Evolutionary conservation across 2,113 vertebrate species (phyloP).

Genomic region (Cnemophilus loriae): DNA sequence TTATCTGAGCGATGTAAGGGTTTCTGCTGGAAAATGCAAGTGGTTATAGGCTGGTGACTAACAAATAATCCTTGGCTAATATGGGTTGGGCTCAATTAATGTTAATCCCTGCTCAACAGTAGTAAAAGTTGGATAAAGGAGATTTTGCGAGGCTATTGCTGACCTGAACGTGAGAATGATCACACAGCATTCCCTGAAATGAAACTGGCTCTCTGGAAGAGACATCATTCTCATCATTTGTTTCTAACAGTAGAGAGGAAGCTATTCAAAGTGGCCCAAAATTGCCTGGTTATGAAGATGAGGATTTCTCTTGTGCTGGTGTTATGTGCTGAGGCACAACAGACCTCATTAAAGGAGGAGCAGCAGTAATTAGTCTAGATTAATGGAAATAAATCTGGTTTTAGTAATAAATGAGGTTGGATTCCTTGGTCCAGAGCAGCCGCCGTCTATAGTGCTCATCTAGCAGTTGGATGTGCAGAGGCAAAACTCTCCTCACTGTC

Average conservation of each 20-base stretch:
- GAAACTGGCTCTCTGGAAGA: not conserved
- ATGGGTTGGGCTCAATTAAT: not conserved
- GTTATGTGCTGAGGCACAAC: not conserved
- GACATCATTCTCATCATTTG: not conserved
- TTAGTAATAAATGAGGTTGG: not conserved
- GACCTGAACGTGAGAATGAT: not conserved
- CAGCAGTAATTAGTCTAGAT: not conserved
- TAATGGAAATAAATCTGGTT: slow-evolving; percentile 2
- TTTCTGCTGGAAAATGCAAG: slow-evolving; percentile 16
- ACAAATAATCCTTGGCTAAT: slow-evolving; percentile 36
- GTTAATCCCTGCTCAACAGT: slow-evolving; percentile 40
- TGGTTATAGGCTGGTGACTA: not conserved
- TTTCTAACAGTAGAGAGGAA: not conserved
- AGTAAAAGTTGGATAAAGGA: slow-evolving; percentile 48
- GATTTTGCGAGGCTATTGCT: not conserved
- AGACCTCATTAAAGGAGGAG: not conserved
- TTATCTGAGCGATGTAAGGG: not conserved
- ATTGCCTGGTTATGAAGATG: not conserved
- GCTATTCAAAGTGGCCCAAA: not conserved
- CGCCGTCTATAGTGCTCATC: not conserved
- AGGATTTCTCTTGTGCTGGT: not conserved
- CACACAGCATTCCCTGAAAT: not conserved
- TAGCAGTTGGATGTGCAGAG: not conserved
- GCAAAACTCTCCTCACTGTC: not conserved
- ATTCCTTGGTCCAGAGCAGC: not conserved